phyloP scores from a whole-genome alignment of 1,140 invertebrate genomes.

The Papilio xuthus region DNA sequence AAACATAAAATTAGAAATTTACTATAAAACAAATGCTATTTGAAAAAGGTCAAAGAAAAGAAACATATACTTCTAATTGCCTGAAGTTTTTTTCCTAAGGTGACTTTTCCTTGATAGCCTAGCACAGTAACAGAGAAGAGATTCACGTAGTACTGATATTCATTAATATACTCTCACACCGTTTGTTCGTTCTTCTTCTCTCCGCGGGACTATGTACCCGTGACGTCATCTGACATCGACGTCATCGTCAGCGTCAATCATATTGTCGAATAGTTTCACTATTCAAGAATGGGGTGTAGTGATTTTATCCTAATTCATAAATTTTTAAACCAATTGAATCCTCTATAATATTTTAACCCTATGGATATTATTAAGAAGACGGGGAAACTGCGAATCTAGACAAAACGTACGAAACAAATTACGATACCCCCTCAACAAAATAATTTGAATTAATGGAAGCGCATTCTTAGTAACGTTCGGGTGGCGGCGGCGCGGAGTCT shows the following conservation, averaged over 20 bases:
- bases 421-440: slow-evolving; percentile 57
- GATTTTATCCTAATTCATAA: neutral
- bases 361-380: slow-evolving; percentile 1
- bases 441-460: slow-evolving; percentile 75
- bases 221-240: neutral
- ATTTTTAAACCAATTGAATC: neutral
- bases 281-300: neutral
- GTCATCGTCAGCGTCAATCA: neutral
- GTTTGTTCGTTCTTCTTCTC: neutral
- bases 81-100: no score
- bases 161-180: no score
- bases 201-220: neutral
- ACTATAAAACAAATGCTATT: no score
- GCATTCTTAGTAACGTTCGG: slow-evolving; percentile 65
- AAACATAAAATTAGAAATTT: no score
- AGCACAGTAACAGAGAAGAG: neutral
- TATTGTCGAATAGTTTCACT: neutral
- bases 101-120: neutral
- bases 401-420: slow-evolving; percentile 67
- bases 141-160: neutral
- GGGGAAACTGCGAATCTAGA: slow-evolving; percentile 56
- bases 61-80: no score
- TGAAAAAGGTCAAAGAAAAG: no score
- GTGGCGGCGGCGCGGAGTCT: slow-evolving; percentile 53
- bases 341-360: no score